Evolutionary conservation across 92 coral and sea anemone genomes (phyloP), one percentile per base, ranked within the genome.

Genomic region (Epizoanthus illoricatus): DNA sequence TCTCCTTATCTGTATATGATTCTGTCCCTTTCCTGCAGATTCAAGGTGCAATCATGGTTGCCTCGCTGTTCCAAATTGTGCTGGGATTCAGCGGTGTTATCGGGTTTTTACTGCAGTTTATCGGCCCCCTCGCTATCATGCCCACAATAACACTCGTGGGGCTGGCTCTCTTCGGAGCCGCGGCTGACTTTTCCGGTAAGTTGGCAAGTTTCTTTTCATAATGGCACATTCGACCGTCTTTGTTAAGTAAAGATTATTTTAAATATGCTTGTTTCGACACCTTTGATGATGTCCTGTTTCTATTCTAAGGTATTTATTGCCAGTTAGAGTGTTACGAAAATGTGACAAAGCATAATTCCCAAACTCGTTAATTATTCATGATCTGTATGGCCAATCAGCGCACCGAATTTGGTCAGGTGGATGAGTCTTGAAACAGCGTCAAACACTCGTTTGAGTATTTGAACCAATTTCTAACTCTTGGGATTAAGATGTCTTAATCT

Each of bases 81-180:
- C 58, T 96, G 18, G 99, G 99, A 17, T 91, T 96, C 84, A 87
- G 95, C 21, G 99, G 99, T 3, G 83, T 93, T 17, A 84, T 96
- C 81, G 99, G 99, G 3, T 61, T 93, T 21, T 87, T 96, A 28
- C 81, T 96, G 87, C 94, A 92, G 59, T 96, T 93, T 66, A 96
- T 96, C 74, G 98, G 99, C 20, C 99, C 99, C 1, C 79, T 96
- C 28, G 79, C 99, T 17, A 83, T 96, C 8, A 97, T 97, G 60
- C 99, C 99, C 1, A 96, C 99, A 16, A 91, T 96, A 69, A 89
- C 93, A 5, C 84, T 96, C 28, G 92, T 96, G 15, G 99, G 99
- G 2, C 87, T 96, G 79, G 91, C 99, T 18, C 92, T 96, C 69
- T 88, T 96, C 72, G 88, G 86, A 43, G 92, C 87, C 15, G 94